Conservation (phyloP, 2,113 vertebrate genomes). For the Procavia capensis region DNA sequence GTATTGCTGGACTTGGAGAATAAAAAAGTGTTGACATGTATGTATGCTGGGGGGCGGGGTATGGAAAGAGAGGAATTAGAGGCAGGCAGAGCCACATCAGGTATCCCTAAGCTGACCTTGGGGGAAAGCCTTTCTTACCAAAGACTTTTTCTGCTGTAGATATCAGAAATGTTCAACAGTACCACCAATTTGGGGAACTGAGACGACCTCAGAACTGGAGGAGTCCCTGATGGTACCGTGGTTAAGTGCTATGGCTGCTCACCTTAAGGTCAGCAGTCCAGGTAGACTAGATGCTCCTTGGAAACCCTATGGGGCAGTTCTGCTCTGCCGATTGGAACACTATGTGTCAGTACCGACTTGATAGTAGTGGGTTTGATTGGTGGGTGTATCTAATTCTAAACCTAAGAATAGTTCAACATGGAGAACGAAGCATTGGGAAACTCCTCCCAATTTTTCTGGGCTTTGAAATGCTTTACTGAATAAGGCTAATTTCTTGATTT, state of each 20-base stretch:
- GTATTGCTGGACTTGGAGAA: background rate
- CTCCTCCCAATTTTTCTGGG: conserved; percentile 27
- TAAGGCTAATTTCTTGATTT: conserved; percentile 69
- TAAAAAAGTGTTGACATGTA: background rate
- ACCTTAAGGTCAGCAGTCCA: too few species aligned
- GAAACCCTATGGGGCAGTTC: too few species aligned
- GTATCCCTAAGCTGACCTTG: background rate
- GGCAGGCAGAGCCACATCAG: background rate
- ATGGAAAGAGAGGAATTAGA: background rate
- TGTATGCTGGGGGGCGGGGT: background rate
- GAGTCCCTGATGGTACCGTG: too few species aligned
- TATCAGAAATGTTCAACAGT: background rate
- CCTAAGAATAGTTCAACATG: background rate
- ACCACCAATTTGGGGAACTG: background rate
- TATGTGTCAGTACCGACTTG: too few species aligned
- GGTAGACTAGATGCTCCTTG: too few species aligned
- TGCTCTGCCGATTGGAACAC: too few species aligned
- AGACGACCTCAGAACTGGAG: background rate
- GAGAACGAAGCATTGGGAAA: conserved; percentile 34
- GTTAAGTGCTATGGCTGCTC: too few species aligned
- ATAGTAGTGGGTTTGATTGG: too few species aligned
- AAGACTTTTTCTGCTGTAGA: background rate
- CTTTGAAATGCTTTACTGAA: conserved; percentile 61
- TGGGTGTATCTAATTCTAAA: conserved; percentile 36
- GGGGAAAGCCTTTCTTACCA: background rate